A percentile compares a stretch with the other conserved stretches of the same genome.
Evolutionary conservation across 2,888 invertebrate genomes (phyloP).

Genomic region (Kryphioiulus occultus): DNA sequence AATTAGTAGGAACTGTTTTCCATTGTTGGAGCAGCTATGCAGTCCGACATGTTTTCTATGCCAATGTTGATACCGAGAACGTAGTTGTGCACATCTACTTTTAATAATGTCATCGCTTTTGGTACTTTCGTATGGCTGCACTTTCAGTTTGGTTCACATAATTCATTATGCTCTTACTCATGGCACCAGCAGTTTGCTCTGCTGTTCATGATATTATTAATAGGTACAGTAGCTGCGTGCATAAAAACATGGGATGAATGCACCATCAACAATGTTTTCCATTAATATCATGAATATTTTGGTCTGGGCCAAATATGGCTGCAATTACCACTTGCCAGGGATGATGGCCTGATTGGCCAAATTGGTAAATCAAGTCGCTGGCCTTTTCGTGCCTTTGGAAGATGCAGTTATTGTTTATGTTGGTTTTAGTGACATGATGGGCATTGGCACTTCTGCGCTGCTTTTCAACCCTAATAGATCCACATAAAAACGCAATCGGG

Average conservation of each 20-base stretch:
- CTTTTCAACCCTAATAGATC: background rate
- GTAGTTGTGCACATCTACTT: background rate
- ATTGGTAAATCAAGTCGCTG: background rate
- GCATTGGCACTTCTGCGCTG: background rate
- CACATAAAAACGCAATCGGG: background rate
- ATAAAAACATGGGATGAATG: background rate
- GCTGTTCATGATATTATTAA: background rate
- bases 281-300: background rate
- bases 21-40: background rate
- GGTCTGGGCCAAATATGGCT: background rate
- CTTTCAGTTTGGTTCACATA: background rate
- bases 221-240: background rate
- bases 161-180: background rate
- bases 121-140: background rate
- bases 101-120: background rate
- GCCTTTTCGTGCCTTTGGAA: background rate
- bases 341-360: background rate
- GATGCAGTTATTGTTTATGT: background rate
- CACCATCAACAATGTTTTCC: background rate
- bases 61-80: background rate
- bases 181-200: background rate
- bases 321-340: background rate
- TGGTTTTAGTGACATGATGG: conserved; percentile 1
- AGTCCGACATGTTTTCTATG: background rate
- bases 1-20: conserved; percentile 20